Conservation (phyloP, 2,888 invertebrate genomes). For the Acanthosepion lycidas region DNA sequence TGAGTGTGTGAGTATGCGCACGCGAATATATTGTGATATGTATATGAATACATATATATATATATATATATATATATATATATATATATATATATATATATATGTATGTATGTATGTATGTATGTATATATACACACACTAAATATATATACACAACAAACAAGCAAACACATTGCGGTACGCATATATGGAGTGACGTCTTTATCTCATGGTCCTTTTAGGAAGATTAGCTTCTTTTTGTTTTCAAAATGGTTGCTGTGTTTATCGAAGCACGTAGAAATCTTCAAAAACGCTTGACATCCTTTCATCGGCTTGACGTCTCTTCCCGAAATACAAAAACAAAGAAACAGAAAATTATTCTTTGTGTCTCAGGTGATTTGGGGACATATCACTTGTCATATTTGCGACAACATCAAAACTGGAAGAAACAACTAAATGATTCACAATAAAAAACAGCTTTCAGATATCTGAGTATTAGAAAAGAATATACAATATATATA, state of each 20-base stretch:
- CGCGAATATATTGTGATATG: not conserved
- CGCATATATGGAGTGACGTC: not conserved
- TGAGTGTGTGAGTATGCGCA: too few species aligned
- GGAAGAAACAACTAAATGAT: not conserved
- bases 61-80: not conserved
- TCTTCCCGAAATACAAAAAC: not conserved
- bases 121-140: not conserved
- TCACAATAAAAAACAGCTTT: too few species aligned
- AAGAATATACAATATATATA: too few species aligned
- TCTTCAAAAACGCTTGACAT: not conserved
- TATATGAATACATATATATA: not conserved
- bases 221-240: not conserved
- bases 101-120: not conserved
- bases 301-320: not conserved
- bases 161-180: not conserved
- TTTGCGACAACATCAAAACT: not conserved
- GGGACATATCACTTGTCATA: not conserved
- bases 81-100: not conserved
- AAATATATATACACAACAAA: not conserved
- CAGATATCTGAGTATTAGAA: too few species aligned
- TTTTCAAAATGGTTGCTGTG: not conserved
- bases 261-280: not conserved
- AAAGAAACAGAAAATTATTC: not conserved
- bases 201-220: not conserved
- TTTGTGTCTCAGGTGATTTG: not conserved